These are phyloP conservation scores for Leucozona laternaria DNA, from an alignment of 2,888 invertebrate genomes.

Conservation along the genomic window DNA sequence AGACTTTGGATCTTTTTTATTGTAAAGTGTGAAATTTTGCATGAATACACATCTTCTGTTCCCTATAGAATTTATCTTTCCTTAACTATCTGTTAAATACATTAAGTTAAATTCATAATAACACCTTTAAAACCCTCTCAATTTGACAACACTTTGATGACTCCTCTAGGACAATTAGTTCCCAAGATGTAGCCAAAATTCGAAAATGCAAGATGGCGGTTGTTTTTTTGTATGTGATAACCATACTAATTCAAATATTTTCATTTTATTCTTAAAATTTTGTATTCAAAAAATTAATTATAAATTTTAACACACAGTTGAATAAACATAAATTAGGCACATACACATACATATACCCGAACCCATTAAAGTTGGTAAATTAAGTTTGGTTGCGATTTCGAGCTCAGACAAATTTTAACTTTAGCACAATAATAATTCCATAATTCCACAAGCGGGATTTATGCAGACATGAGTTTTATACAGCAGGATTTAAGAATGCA, in stretches of 20 bases:
- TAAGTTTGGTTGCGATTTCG: neutral
- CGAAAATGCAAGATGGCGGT: too few relatives aligned
- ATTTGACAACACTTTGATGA: too few relatives aligned
- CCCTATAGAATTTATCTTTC: too few relatives aligned
- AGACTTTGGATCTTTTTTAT: too few relatives aligned
- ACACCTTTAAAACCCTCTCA: too few relatives aligned
- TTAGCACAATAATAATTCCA: neutral
- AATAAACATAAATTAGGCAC: neutral
- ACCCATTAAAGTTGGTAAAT: slow-evolving; percentile 1
- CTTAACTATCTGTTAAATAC: too few relatives aligned
- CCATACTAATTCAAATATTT: neutral
- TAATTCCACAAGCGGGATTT: slow-evolving; percentile 12
- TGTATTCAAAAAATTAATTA: neutral
- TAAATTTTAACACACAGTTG: neutral
- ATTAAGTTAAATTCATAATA: too few relatives aligned
- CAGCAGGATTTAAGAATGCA: slow-evolving; percentile 3
- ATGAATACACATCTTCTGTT: too few relatives aligned
- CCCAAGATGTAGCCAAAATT: too few relatives aligned
- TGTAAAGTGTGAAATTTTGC: too few relatives aligned
- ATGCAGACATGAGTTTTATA: slow-evolving; percentile 5
- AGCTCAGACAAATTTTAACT: slow-evolving; percentile 8
- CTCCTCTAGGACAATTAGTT: too few relatives aligned
- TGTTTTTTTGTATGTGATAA: too few relatives aligned
- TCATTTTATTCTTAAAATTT: neutral
- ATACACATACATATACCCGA: neutral